phyloP scores from a whole-genome alignment of 2,113 vertebrate genomes.

The Myrmophylax atrothorax region DNA sequence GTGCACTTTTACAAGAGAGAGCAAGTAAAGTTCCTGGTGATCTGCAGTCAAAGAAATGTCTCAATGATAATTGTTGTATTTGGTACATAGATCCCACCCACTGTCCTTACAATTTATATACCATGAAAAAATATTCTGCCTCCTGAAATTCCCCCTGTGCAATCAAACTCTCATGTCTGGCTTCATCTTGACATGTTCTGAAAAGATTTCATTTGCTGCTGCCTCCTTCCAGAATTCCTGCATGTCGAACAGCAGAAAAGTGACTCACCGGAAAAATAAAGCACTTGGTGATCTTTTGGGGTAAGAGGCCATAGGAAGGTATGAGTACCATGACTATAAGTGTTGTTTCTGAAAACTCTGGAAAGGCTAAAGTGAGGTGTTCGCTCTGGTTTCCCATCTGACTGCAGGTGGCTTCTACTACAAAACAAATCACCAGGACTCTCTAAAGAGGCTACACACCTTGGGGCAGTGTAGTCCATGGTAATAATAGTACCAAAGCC shows the following conservation, averaged over 20 bases:
- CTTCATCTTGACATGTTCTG: background rate
- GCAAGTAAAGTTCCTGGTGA: background rate
- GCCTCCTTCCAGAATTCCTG: background rate
- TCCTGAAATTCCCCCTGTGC: background rate
- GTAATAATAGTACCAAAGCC: background rate
- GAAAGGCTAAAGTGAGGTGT: background rate
- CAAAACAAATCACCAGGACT: background rate
- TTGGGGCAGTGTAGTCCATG: background rate
- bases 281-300: background rate
- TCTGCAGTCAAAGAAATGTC: background rate
- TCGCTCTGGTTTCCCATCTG: background rate
- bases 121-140: background rate
- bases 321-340: background rate
- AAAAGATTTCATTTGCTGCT: conserved; percentile 5
- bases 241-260: background rate
- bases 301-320: background rate
- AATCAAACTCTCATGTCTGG: background rate
- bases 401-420: background rate
- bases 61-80: background rate
- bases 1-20: background rate
- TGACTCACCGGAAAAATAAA: background rate
- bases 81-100: background rate
- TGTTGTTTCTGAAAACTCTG: background rate
- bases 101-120: background rate
- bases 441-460: background rate